Base-by-base conservation (phyloP, 2,797 vertebrate genomes). In the Sus cebifrons region DNA sequence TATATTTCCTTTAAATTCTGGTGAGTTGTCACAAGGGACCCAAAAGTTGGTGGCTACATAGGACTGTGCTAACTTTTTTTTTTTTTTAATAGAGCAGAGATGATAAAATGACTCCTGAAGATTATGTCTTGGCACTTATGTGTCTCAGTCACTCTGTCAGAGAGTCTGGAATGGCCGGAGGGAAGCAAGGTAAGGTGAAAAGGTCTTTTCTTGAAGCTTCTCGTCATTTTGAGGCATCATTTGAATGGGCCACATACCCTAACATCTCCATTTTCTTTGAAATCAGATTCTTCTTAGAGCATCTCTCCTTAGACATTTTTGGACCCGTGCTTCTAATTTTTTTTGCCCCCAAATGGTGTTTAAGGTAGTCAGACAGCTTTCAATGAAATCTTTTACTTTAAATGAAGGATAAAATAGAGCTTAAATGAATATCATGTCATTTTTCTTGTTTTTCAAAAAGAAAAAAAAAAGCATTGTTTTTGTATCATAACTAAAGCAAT, bases 311-410 rank as follows among this genome's bases (percentile, higher is more conserved):
- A 93, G 96, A 89, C 20, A 81, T 1, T 3, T 71, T 27, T 23
- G 68, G 67, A 73, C 93, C 56, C 71, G 44, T 27, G 81, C 44
- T 96, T 97, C 64, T 86, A 79, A 85, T 9, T 32, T 2, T 40
- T 82, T 75, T 82, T 91, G 25, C 68, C 36, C 3, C 75, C 84
- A 67, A 23, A 54, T 64, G 7, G 11, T 68, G 2, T 71, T 96
- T 95, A 77, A 64, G 82, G 70, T 5, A 4, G 94, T 73, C 71
- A 81, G 65, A 60, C 83, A 94, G 56, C 87, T 96, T 94, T 96
- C 97, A 95, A 13, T 92, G 77, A 96, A 96, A 93, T 65, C 3
- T 18, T 36, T 86, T 89, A 27, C 65, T 91, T 97, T 91, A 84
- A 85, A n/a, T 77, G 94, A 56, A 94, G 2, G 21, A 13, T 79